Conservation (phyloP, 2,797 vertebrate genomes). For the Myotis findleyi region DNA sequence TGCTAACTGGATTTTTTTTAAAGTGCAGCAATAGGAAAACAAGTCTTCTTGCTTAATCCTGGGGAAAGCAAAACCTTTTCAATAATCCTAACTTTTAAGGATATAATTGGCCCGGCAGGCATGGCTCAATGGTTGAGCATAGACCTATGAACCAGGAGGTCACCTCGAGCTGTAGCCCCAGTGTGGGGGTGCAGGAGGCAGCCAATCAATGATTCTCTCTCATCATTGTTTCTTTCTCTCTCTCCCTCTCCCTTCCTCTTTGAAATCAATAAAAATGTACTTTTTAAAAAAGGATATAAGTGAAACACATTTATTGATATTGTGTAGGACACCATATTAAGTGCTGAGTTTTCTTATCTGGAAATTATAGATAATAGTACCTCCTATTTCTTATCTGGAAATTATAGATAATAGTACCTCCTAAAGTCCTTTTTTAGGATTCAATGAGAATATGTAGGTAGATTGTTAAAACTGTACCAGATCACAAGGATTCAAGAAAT, state of each 20-base stretch:
- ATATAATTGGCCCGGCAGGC: background rate
- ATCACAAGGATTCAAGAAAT: background rate
- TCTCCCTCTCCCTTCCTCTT: too few relatives aligned
- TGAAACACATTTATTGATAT: conserved; percentile 21
- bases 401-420: background rate
- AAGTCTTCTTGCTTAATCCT: conserved; percentile 4
- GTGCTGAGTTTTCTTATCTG: background rate
- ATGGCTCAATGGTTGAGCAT: too few relatives aligned
- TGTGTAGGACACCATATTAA: background rate
- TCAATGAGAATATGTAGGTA: conserved; percentile 1
- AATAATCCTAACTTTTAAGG: background rate
- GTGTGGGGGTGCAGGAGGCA: too few relatives aligned
- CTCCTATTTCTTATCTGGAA: background rate
- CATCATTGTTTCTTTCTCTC: too few relatives aligned
- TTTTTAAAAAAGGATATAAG: background rate
- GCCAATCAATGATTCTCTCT: too few relatives aligned
- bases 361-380: background rate
- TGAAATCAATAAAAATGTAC: too few relatives aligned
- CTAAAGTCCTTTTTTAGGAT: background rate
- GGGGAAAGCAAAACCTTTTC: background rate
- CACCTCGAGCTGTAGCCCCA: too few relatives aligned
- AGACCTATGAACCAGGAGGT: too few relatives aligned
- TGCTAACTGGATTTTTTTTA: background rate
- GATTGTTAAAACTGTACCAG: background rate
- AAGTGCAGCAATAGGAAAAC: background rate